A percentile compares a stretch with the other conserved stretches of the same genome.
Evolutionary conservation across 2,797 vertebrate species (phyloP).

Genomic region (Margarornis squamiger): DNA sequence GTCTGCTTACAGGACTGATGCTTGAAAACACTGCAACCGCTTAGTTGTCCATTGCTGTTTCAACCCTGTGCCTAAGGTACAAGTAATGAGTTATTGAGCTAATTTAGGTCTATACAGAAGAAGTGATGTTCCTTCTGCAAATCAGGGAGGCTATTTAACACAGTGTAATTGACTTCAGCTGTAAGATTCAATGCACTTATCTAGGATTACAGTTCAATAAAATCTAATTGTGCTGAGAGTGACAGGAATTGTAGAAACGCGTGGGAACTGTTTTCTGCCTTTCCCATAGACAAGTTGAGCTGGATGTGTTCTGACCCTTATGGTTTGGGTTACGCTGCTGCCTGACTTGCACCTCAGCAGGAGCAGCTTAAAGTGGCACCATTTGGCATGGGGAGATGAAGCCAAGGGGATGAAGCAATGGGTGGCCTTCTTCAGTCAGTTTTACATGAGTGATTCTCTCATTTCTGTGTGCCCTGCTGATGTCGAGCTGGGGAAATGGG

Average conservation of each 20-base stretch:
- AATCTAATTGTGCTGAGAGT: conserved; percentile 19
- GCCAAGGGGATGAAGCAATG: neutral
- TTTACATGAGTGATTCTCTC: conserved; percentile 54
- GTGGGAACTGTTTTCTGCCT: neutral
- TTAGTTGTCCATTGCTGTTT: neutral
- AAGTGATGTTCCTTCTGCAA: conserved; percentile 16
- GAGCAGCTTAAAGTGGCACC: neutral
- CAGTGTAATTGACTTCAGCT: conserved; percentile 41
- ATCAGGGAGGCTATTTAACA: neutral
- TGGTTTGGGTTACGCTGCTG: neutral
- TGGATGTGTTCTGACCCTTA: neutral
- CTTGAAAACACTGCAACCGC: neutral
- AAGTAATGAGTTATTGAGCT: conserved; percentile 20
- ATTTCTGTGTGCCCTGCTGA: conserved; percentile 28
- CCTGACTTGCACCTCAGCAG: neutral
- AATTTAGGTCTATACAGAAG: neutral
- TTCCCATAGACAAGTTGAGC: neutral
- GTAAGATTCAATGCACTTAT: conserved; percentile 45
- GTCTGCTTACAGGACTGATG: neutral
- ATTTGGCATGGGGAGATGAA: rapidly evolving
- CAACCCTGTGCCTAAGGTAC: neutral
- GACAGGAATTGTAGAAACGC: conserved; percentile 12
- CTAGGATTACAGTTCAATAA: conserved; percentile 52
- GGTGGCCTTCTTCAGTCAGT: neutral
- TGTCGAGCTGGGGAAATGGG: conserved; percentile 47